phyloP scores from a whole-genome alignment of 1,140 invertebrate genomes.

The Apis florea region DNA sequence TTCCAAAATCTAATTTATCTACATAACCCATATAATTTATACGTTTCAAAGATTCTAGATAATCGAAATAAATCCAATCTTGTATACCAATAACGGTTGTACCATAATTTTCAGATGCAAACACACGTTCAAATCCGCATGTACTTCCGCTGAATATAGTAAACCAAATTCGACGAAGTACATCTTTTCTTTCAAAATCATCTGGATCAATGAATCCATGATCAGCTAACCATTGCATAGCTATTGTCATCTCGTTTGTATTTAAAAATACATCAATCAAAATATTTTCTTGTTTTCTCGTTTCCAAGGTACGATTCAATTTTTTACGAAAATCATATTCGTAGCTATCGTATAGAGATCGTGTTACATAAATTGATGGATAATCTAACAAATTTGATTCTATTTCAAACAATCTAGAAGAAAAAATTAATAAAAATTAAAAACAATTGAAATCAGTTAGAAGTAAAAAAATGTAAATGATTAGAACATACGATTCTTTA shows the following conservation, averaged over 20 bases:
- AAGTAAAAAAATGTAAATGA: background rate
- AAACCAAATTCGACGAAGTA: conserved; percentile 90
- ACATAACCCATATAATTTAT: conserved; percentile 91
- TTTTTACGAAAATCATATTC: conserved; percentile 85
- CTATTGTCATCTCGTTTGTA: conserved; percentile 82
- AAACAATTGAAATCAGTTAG: background rate
- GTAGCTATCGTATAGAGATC: conserved; percentile 86
- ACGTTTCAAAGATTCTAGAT: conserved; percentile 84
- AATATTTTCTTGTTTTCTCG: conserved; percentile 80
- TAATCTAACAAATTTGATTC: conserved; percentile 60
- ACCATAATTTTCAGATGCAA: conserved; percentile 89
- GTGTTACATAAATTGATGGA: conserved; percentile 82
- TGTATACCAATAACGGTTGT: conserved; percentile 88
- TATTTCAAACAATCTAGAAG: conserved; percentile 71
- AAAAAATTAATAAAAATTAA: conserved; percentile 39
- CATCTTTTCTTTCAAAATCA: conserved; percentile 83
- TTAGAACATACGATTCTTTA: conserved; percentile 71
- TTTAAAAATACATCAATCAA: conserved; percentile 82
- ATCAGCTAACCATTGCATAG: conserved; percentile 81
- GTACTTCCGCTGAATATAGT: conserved; percentile 89
- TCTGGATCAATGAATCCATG: conserved; percentile 77
- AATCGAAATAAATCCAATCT: conserved; percentile 91
- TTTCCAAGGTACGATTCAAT: conserved; percentile 86
- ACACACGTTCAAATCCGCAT: conserved; percentile 94
- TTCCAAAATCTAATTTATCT: conserved; percentile 85